Evolutionary conservation across 2,888 invertebrate genomes (phyloP).

Genomic region (Caenorhabditis sulstoni): DNA sequence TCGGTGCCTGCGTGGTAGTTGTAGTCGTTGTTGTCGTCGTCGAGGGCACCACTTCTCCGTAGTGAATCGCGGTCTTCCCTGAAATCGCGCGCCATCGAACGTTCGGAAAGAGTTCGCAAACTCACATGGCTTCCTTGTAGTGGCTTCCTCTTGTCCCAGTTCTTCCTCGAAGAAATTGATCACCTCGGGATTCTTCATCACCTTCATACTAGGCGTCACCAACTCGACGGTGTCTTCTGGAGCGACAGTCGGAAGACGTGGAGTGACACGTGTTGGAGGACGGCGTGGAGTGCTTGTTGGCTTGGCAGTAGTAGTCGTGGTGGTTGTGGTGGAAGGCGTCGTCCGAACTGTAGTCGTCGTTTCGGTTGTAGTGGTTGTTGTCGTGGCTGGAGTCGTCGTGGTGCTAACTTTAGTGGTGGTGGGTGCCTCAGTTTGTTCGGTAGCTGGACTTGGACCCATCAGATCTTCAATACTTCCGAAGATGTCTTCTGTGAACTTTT

Average conservation of each 20-base stretch:
- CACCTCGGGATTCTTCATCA: conserved; percentile 20
- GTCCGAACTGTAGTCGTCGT: conserved; percentile 41
- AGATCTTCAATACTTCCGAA: conserved; percentile 55
- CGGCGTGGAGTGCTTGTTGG: conserved; percentile 25
- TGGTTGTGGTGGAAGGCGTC: conserved; percentile 20
- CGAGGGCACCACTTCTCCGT: conserved; percentile 44
- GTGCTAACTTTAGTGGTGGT: conserved; percentile 25
- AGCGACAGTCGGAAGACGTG: conserved; percentile 32
- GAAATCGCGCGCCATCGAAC: not conserved
- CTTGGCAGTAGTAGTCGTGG: conserved; percentile 20
- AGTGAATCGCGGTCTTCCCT: conserved; percentile 54
- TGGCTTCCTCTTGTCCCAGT: conserved; percentile 13
- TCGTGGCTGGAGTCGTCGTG: conserved; percentile 22
- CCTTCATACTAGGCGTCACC: conserved; percentile 41
- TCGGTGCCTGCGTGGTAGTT: conserved; percentile 18
- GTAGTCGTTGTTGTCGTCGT: conserved; percentile 10
- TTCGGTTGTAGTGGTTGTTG: conserved; percentile 29
- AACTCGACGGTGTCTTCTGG: conserved; percentile 40
- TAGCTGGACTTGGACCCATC: conserved; percentile 23
- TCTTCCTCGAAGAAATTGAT: conserved; percentile 44
- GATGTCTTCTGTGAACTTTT: conserved; percentile 44
- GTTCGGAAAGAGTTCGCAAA: not conserved
- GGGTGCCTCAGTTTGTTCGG: conserved; percentile 22
- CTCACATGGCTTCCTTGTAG: conserved; percentile 48
- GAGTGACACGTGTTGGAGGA: conserved; percentile 41